Evolutionary conservation across 2,113 vertebrate species (phyloP).

Genomic region (Petroica traversi): DNA sequence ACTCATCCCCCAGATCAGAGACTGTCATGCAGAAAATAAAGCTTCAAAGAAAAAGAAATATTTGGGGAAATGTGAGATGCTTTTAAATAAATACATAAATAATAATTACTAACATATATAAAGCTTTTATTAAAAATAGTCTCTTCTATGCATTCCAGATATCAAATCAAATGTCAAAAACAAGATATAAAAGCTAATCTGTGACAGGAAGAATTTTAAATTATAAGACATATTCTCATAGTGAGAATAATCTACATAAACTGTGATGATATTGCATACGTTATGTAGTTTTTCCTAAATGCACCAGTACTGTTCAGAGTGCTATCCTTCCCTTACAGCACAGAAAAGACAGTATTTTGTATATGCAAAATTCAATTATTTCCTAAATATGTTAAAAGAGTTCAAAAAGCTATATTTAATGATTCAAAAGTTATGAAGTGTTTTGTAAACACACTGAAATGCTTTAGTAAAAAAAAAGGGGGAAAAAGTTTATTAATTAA

Average conservation of each 20-base stretch:
- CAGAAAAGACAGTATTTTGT: background rate
- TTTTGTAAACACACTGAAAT: background rate
- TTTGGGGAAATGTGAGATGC: background rate
- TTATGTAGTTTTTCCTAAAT: background rate
- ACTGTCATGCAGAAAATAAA: background rate
- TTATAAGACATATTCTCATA: background rate
- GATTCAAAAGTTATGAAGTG: background rate
- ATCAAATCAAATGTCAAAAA: background rate
- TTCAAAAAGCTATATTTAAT: background rate
- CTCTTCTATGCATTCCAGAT: background rate
- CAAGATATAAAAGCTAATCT: background rate
- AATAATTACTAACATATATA: background rate
- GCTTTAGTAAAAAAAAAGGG: background rate
- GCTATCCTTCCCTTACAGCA: background rate
- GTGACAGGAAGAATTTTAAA: background rate
- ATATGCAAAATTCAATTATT: background rate
- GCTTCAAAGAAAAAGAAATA: background rate
- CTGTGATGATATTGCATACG: background rate
- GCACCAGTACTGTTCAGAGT: background rate
- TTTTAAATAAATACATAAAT: background rate
- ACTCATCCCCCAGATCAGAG: background rate
- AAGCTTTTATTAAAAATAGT: background rate
- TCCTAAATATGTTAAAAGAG: background rate
- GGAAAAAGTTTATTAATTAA: background rate
- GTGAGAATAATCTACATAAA: conserved; percentile 22